A percentile compares a stretch with the other conserved stretches of the same genome.
Evolutionary conservation across 2,888 invertebrate genomes (phyloP).

Genomic region (Trissolcus brochymenae): DNA sequence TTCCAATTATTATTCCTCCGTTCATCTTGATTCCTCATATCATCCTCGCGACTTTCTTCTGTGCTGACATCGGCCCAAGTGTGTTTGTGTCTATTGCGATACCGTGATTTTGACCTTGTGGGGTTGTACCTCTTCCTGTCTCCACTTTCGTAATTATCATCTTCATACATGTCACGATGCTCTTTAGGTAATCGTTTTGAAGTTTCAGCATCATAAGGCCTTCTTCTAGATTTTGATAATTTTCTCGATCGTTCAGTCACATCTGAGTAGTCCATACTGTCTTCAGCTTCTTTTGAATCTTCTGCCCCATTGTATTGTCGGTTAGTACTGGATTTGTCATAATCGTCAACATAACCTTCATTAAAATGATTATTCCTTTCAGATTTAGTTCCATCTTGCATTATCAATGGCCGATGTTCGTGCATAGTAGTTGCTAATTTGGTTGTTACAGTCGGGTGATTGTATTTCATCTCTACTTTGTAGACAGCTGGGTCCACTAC

Average conservation of each 20-base stretch:
- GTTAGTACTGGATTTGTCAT: conserved; percentile 47
- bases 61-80: conserved; percentile 65
- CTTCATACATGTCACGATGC: conserved; percentile 64
- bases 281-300: conserved; percentile 65
- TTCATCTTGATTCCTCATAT: conserved; percentile 27
- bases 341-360: conserved; percentile 19
- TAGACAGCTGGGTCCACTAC: conserved; percentile 65
- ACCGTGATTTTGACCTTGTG: conserved; percentile 60
- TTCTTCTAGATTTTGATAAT: conserved; percentile 65
- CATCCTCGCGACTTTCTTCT: conserved; percentile 58
- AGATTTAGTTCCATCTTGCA: conserved; percentile 16
- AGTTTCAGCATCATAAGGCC: conserved; percentile 61
- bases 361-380: conserved; percentile 50
- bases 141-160: conserved; percentile 57
- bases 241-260: conserved; percentile 66
- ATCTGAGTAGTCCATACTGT: conserved; percentile 68
- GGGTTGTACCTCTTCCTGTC: conserved; percentile 61
- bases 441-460: conserved; percentile 41
- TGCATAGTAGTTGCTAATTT: conserved; percentile 24
- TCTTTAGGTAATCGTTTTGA: conserved; percentile 69
- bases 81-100: conserved; percentile 61
- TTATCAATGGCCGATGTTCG: not conserved
- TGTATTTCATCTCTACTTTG: conserved; percentile 61
- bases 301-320: conserved; percentile 66
- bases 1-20: conserved; percentile 64